Base-by-base conservation (phyloP, 2,797 vertebrate species). In the Pipistrellus pipistrellus region DNA sequence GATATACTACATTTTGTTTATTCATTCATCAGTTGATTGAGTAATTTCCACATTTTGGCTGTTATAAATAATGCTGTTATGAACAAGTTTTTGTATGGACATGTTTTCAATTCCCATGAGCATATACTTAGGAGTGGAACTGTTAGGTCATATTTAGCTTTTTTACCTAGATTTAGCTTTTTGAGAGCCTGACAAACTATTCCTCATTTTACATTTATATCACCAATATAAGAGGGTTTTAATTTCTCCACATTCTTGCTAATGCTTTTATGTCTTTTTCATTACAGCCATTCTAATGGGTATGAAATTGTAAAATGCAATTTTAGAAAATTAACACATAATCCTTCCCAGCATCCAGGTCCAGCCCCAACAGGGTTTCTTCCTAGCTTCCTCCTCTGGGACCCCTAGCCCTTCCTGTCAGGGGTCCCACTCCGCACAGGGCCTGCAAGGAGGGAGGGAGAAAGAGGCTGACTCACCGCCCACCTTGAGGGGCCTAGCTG, bases 391-490 rank as follows among this genome's bases (percentile, higher is more conserved):
- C 48, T 75, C 38, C 85, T 73, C 64, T 32, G 72, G 71, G 91
- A 78, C 69, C 71, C 84, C 30, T 30, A 4, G 30, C 64, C 82
- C 66, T 53, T 32, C 51, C 87, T 75, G 12, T 2, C 0, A 18
- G 20, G 71, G 88, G 86, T 75, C 15, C 48, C 48, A 6, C 15
- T 51, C 48, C 0, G 4, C 15, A 6, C 48, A 51, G 48, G 48
- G 98, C 80, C 78, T 69, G 51, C 48, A 10, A 82, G 69, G 71
- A 46, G 11, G 2, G 51, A 25, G 62, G 6, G 48, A n/a, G 78
- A 78, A 84, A 69, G 46, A 77, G 75, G 20, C 46, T 51, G 85
- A 90, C 72, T 87, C 90, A 62, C 8, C 10, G 48, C n/a, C 68
- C 73, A 57, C 57, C 81, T 46, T 48, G 0, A 13, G 69, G 88